Percentiles rank a stretch among this genome's conserved stretches.
These are phyloP conservation scores for Euzophera pinguis DNA, from an alignment of 2,888 invertebrate species.

Conservation along the genomic window DNA sequence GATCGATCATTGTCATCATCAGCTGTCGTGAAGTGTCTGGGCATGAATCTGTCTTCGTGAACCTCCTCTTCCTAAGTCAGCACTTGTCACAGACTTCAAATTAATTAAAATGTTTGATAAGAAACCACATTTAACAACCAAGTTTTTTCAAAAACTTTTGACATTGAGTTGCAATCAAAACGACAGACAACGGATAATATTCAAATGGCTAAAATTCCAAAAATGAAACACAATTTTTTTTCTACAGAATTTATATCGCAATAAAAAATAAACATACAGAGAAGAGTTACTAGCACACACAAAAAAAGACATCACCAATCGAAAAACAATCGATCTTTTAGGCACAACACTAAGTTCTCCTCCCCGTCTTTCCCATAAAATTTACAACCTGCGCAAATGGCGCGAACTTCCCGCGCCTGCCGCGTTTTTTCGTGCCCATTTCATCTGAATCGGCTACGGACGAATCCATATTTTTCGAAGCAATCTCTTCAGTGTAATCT, in stretches of 20 bases:
- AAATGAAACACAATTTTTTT: not conserved
- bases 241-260: conserved; percentile 18
- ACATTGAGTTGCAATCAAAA: too few relatives aligned
- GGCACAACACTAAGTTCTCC: conserved; percentile 47
- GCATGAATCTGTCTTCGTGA: too few relatives aligned
- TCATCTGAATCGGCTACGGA: conserved; percentile 57
- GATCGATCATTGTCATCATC: too few relatives aligned
- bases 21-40: too few relatives aligned
- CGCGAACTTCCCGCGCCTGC: conserved; percentile 53
- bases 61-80: too few relatives aligned
- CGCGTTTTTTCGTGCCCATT: conserved; percentile 50
- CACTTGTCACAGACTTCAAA: too few relatives aligned
- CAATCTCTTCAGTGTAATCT: conserved; percentile 53
- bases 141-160: too few relatives aligned
- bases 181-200: too few relatives aligned
- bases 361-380: conserved; percentile 63
- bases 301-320: conserved; percentile 30
- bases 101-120: too few relatives aligned
- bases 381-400: conserved; percentile 65
- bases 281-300: conserved; percentile 9
- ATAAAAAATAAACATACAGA: conserved; percentile 5
- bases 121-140: too few relatives aligned
- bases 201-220: not conserved
- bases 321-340: conserved; percentile 25
- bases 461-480: conserved; percentile 55